Percentiles rank a stretch among this genome's conserved stretches.
phyloP scores from a whole-genome alignment of 1,140 invertebrate species.

The Oscheius sp. region DNA sequence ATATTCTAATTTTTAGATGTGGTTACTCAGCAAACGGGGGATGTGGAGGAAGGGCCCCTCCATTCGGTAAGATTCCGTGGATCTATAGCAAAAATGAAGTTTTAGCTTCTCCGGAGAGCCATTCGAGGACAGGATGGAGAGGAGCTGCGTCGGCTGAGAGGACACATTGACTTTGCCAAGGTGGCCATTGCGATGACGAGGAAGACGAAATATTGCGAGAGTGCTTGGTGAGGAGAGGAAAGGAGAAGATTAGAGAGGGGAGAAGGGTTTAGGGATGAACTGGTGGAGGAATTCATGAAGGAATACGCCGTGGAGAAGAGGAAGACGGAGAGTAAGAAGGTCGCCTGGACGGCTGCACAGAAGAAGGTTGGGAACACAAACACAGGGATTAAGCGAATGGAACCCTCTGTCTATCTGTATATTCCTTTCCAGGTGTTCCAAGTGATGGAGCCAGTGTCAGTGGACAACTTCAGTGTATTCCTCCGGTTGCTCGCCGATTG shows the following conservation, averaged over 20 bases:
- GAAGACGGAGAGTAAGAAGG: neutral
- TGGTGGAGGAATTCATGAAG: neutral
- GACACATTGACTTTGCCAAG: neutral
- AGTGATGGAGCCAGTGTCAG: neutral
- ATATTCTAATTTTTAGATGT: neutral
- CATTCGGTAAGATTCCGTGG: too few species aligned
- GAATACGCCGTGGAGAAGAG: neutral
- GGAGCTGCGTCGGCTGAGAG: neutral
- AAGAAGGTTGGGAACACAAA: neutral
- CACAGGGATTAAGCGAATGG: too few species aligned
- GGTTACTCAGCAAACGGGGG: too few species aligned
- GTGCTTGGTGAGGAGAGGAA: too few species aligned
- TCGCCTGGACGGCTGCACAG: neutral
- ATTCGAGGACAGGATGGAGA: neutral
- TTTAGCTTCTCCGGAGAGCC: too few species aligned
- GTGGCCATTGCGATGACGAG: too few species aligned
- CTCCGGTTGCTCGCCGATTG: neutral
- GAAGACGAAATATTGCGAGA: too few species aligned
- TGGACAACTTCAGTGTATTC: neutral
- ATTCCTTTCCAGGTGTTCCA: too few species aligned
- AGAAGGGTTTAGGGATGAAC: neutral
- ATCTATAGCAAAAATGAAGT: too few species aligned
- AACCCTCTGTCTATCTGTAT: too few species aligned
- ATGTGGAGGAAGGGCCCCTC: too few species aligned
- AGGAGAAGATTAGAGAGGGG: too few species aligned